These are phyloP conservation scores for Lacerta agilis DNA, from an alignment of 2,797 vertebrate genomes.

Conservation along the genomic window DNA sequence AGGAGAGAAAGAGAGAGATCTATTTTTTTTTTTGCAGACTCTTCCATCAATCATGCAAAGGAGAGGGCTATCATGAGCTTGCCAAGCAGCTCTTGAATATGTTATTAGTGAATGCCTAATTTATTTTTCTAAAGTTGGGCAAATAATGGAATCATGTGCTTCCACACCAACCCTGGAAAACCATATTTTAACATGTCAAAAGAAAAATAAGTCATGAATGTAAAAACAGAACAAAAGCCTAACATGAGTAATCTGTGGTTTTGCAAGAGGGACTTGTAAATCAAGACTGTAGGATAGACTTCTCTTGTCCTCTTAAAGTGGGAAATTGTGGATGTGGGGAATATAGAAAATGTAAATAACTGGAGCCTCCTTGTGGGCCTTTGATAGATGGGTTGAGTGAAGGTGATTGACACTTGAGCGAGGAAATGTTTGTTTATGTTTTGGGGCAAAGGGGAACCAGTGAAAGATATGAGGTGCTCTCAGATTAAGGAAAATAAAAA, in stretches of 20 bases:
- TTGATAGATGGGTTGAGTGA: neutral
- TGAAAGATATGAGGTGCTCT: neutral
- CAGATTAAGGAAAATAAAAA: neutral
- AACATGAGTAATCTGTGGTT: neutral
- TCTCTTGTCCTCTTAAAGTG: neutral
- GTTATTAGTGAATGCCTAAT: fast-evolving
- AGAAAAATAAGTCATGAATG: neutral
- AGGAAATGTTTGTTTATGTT: neutral
- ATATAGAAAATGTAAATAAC: neutral
- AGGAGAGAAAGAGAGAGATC: conserved; percentile 67
- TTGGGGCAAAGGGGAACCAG: neutral
- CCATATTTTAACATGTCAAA: conserved; percentile 6
- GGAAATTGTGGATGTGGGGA: neutral
- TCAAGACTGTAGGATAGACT: neutral
- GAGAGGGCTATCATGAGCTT: neutral
- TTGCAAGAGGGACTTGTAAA: neutral
- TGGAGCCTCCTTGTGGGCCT: neutral
- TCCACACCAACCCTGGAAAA: neutral
- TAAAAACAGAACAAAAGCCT: neutral
- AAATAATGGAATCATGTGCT: neutral
- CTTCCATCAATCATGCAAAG: neutral
- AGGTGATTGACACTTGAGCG: neutral
- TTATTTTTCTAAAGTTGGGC: conserved; percentile 8
- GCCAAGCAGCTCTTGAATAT: neutral
- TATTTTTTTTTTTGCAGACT: neutral